These are phyloP conservation scores for Epizoanthus ramosus DNA, from an alignment of 92 coral and sea anemone genomes.

Conservation along the genomic window DNA sequence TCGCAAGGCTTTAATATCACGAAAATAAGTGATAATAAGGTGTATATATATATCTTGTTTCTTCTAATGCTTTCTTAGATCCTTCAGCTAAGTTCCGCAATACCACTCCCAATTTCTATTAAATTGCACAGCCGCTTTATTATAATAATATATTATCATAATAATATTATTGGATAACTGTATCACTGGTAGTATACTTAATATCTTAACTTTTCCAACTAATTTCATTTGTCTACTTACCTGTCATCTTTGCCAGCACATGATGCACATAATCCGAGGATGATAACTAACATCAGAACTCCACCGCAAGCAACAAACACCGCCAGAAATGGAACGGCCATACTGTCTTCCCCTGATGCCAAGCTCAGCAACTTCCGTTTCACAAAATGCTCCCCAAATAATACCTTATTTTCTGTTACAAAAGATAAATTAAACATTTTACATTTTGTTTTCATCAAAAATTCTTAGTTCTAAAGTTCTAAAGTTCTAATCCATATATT, in stretches of 20 bases:
- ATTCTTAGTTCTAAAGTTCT: too few species aligned
- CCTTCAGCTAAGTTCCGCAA: too few species aligned
- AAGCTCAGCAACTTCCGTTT: slow-evolving; percentile 16
- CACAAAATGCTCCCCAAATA: not conserved
- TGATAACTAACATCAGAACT: slow-evolving; percentile 8
- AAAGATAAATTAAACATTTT: not conserved
- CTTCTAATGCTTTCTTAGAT: too few species aligned
- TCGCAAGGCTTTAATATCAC: too few species aligned
- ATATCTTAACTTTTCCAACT: not conserved
- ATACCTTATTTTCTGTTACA: not conserved
- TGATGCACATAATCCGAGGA: slow-evolving; percentile 24
- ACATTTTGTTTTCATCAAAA: too few species aligned
- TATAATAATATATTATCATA: not conserved
- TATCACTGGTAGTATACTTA: not conserved
- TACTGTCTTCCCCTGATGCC: not conserved
- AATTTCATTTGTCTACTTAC: not conserved
- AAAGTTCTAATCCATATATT: too few species aligned
- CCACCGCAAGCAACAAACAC: slow-evolving; percentile 7
- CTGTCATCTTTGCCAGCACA: slow-evolving; percentile 9
- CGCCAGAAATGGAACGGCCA: slow-evolving; percentile 7
- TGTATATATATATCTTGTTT: too few species aligned
- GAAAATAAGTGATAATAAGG: too few species aligned
- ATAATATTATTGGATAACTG: not conserved
- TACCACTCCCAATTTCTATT: too few species aligned
- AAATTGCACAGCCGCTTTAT: too few species aligned